Base-by-base conservation (phyloP, 2,113 vertebrate species). In the Trichomycterus rosablanca region DNA sequence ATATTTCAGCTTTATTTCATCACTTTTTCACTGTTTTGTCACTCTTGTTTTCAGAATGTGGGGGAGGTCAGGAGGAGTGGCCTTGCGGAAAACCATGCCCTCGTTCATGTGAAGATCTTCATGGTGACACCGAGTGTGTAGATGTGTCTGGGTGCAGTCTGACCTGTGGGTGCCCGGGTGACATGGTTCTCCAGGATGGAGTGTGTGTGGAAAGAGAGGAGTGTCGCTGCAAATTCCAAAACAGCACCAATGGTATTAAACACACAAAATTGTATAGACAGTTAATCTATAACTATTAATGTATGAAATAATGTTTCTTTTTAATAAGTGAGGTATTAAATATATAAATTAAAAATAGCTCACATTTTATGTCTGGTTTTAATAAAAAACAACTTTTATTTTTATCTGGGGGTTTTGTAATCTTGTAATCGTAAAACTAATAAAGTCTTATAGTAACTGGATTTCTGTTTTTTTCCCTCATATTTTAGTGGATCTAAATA, bases 41-140 rank as follows among this genome's bases (percentile, higher is more conserved):
- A 35, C 12, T 45, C 30, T 28, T 26, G 1, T 49, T 3, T 10
- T 6, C 68, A 95, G 93, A 88, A 14, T 93, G 92, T 6, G 74
- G 55, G 0, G 87, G 87, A 0, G 87, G 83, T 2, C 88, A 86
- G 67, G 71, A 75, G 18, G 70, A 86, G 9, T 87, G 88, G 69
- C 66, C 76, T 6, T 95, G 91, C 45, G 90, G 87, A 39, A 83
- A 84, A 57, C 80, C 80, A 35, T 93, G 89, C 26, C 91, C 91
- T 1, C 89, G 80, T 12, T 86, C 87, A 68, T 95, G 93, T 39
- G 88, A 84, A 1, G 92, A 94, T 71, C 85, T 93, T 72, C 86
- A 89, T 46, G 78, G 74, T 0, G 88, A 89, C 56, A 81, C 79
- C 0, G 67, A 76, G 53, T 95, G 92, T 59, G 20, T 77, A 70